These are phyloP conservation scores for Orestias chungarensis DNA, from an alignment of 2,797 vertebrate genomes.

Conservation along the genomic window DNA sequence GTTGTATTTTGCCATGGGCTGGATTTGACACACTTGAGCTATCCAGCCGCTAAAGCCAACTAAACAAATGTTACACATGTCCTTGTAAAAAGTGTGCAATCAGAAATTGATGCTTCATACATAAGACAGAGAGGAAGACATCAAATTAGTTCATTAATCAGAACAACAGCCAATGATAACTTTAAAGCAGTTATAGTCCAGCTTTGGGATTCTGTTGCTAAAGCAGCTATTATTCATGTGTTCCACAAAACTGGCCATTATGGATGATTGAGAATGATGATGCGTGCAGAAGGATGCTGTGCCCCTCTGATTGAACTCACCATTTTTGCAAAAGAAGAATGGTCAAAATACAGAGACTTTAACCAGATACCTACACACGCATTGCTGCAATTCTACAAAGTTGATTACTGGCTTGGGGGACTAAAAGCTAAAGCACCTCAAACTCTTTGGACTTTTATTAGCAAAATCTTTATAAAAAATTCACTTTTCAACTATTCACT, in stretches of 20 bases:
- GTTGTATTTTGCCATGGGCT: too few relatives aligned
- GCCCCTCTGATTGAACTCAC: too few relatives aligned
- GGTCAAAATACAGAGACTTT: not conserved
- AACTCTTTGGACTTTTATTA: not conserved
- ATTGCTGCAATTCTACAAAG: not conserved
- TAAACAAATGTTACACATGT: not conserved
- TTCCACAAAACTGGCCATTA: not conserved
- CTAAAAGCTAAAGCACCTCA: not conserved
- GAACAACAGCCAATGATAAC: not conserved
- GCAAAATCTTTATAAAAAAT: not conserved
- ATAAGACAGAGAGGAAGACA: not conserved
- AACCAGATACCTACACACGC: not conserved
- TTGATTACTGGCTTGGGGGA: not conserved
- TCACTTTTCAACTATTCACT: not conserved
- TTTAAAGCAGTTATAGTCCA: not conserved
- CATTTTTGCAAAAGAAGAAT: not conserved
- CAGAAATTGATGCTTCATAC: too few relatives aligned
- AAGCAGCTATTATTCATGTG: not conserved
- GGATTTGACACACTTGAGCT: too few relatives aligned
- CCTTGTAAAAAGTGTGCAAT: not conserved
- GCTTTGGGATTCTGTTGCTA: not conserved
- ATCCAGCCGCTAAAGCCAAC: not conserved
- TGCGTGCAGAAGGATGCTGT: too few relatives aligned
- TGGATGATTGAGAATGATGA: not conserved
- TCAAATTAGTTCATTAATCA: not conserved